Evolutionary conservation across 2,113 vertebrate species (phyloP).

Genomic region (Columbina picui): DNA sequence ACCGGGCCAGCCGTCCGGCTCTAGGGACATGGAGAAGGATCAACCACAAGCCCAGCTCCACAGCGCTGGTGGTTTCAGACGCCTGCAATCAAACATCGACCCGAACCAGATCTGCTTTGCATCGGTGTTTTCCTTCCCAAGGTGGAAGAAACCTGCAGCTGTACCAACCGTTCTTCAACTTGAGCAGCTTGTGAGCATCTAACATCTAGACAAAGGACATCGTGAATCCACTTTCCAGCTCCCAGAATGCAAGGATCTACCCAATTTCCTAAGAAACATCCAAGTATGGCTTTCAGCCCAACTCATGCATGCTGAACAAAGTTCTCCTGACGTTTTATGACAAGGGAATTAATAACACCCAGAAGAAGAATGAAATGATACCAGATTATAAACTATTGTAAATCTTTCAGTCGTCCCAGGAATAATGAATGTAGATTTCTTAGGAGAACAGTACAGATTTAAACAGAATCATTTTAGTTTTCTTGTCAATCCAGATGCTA

Average conservation of each 20-base stretch:
- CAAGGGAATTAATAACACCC: constrained; percentile 66
- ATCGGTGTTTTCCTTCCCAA: neutral
- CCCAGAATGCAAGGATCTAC: constrained; percentile 41
- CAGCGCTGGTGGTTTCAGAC: rapidly evolving
- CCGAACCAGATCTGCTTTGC: neutral
- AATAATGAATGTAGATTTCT: constrained; percentile 66
- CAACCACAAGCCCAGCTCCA: neutral
- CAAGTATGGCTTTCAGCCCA: constrained; percentile 41
- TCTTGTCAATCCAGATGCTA: constrained; percentile 52
- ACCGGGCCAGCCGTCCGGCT: rapidly evolving
- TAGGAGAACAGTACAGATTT: constrained; percentile 47
- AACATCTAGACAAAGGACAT: neutral
- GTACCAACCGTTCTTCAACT: neutral
- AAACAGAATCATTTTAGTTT: constrained; percentile 48
- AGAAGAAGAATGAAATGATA: constrained; percentile 64
- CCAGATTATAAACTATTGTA: constrained; percentile 65
- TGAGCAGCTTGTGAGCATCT: constrained; percentile 7
- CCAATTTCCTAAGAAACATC: constrained; percentile 54
- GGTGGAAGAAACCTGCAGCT: neutral
- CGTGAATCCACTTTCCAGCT: constrained; percentile 40
- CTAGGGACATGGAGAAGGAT: neutral
- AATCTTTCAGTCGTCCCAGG: constrained; percentile 62
- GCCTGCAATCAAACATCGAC: neutral
- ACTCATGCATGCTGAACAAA: constrained; percentile 52
- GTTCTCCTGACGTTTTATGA: constrained; percentile 52